A percentile compares a stretch with the other conserved stretches of the same genome.
phyloP scores from a whole-genome alignment of 2,888 invertebrate genomes.

The Neoascia interrupta region DNA sequence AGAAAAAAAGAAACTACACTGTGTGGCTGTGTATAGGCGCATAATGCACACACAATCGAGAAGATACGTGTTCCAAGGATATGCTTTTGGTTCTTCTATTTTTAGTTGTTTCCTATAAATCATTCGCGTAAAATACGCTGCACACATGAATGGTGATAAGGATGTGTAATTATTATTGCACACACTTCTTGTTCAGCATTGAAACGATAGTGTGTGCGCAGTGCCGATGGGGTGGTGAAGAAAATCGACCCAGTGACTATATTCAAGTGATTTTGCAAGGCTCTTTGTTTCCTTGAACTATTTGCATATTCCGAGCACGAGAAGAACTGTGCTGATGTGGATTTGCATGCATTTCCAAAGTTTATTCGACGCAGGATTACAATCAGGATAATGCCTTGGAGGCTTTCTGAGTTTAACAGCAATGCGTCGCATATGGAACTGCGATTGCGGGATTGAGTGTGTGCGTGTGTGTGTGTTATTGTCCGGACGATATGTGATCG shows the following conservation, averaged over 20 bases:
- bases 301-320: slow-evolving; percentile 47
- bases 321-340: slow-evolving; percentile 10
- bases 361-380: slow-evolving; percentile 58
- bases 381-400: slow-evolving; percentile 56
- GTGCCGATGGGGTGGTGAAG: neutral
- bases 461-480: neutral
- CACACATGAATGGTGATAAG: slow-evolving; percentile 58
- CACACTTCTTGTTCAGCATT: neutral
- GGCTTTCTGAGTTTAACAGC: slow-evolving; percentile 46
- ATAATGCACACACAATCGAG: slow-evolving; percentile 6
- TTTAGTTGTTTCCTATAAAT: slow-evolving; percentile 17
- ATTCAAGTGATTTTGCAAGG: too few relatives aligned
- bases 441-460: slow-evolving; percentile 2
- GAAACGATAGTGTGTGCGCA: neutral
- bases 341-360: slow-evolving; percentile 57
- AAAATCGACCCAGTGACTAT: neutral
- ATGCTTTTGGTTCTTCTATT: slow-evolving; percentile 23
- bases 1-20: slow-evolving; percentile 6
- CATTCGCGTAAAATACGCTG: slow-evolving; percentile 27
- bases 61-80: slow-evolving; percentile 29
- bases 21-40: slow-evolving; percentile 17
- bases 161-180: slow-evolving; percentile 63
- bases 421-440: too few relatives aligned
- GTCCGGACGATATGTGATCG: slow-evolving; percentile 17
- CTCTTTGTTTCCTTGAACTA: slow-evolving; percentile 42